Evolutionary conservation across 1,140 invertebrate species (phyloP), one percentile per base, ranked within the genome.

Genomic region (Leguminivora glycinivorella): DNA sequence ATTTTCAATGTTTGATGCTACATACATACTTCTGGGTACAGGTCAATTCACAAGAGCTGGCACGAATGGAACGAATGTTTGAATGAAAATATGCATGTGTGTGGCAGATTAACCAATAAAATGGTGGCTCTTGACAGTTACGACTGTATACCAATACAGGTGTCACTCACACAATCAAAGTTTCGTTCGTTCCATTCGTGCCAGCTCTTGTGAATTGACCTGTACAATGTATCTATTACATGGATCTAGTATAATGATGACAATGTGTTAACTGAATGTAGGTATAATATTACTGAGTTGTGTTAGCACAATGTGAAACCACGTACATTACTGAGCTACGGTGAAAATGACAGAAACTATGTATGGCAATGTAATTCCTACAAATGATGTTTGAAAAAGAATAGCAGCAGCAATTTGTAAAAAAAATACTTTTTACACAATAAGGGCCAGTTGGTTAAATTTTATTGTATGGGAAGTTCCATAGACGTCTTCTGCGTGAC

Each of bases 241-340:
- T 47, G 43, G 1, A 52, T 52, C 47, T 52, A 52, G 22, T 52
- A 52, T 2, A 43, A 43, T 43, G 14, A 43, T 47, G 43, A 47
- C n/a, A 22, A 52, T 22, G 47, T 52, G n/a, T 52, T 52, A 52
- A 22, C 47, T 52, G 47, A 52, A 52, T 52, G 47, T 52, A 52
- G 19, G 47, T 52, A 52, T 52, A 14, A 52, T 17, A 52, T 22
- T 7, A 52, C 47, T 52, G 47, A 52, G 17, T 6, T 19, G 19
- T 52, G 47, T 52, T 52, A 52, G 47, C 47, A 52, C 47, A 52
- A 19, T 10, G 19, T 22, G 47, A 17, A 17, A 17, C 40, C 19
- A 52, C 6, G 17, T 19, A 52, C 4, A 52, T 22, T 52, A n/a
- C 17, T 52, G 7, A 22, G 47, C 47, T 52, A 52, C 17, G 19